Conservation (phyloP, 2,888 invertebrate species). For the Drosophila pseudotakahashii region DNA sequence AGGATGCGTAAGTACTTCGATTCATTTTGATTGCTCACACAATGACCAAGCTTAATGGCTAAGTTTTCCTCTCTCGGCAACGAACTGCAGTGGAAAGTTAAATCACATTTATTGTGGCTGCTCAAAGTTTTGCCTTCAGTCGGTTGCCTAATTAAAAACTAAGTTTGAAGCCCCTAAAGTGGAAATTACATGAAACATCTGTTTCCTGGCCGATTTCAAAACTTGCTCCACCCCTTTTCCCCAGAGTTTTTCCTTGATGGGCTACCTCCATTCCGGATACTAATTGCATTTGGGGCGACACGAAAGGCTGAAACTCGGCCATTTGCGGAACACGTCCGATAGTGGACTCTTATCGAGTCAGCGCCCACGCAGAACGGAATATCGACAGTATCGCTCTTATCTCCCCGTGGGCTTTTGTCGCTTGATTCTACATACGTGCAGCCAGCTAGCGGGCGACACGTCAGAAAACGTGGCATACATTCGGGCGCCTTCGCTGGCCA, state of each 20-base stretch:
- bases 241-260: too few species aligned
- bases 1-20: slow-evolving; percentile 25
- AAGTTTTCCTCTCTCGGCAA: background rate
- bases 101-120: slow-evolving; percentile 30
- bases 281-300: slow-evolving; percentile 56
- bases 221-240: background rate
- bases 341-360: slow-evolving; percentile 19
- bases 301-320: background rate
- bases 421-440: slow-evolving; percentile 6
- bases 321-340: slow-evolving; percentile 29
- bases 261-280: slow-evolving; percentile 11
- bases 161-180: slow-evolving; percentile 23
- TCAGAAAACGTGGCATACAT: slow-evolving; percentile 24
- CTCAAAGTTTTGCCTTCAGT: slow-evolving; percentile 10
- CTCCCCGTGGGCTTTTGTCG: slow-evolving; percentile 6
- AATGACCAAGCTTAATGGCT: slow-evolving; percentile 10
- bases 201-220: slow-evolving; percentile 20
- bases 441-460: slow-evolving; percentile 15
- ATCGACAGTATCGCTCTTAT: slow-evolving; percentile 26
- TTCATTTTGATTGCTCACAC: slow-evolving; percentile 13
- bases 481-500: slow-evolving; percentile 24
- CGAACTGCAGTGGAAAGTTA: slow-evolving; percentile 36
- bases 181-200: slow-evolving; percentile 38
- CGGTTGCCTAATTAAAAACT: slow-evolving; percentile 33
- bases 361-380: slow-evolving; percentile 12